Conservation (phyloP, 1,140 invertebrate species). For the Cardiocondyla obscurior region DNA sequence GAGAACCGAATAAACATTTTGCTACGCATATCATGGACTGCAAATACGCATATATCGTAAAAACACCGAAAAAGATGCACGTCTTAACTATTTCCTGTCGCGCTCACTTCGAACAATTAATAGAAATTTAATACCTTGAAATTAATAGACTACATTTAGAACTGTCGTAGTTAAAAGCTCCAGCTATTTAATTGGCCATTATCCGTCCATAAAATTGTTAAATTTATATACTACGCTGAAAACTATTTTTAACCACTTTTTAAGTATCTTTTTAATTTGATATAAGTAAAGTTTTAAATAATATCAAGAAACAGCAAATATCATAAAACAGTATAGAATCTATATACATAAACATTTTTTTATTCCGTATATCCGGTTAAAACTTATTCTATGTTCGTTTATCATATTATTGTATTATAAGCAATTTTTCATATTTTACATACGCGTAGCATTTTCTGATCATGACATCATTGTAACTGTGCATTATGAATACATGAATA, state of each 20-base stretch:
- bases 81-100: not conserved
- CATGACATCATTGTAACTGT: not conserved
- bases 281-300: not conserved
- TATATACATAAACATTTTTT: too few relatives aligned
- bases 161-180: not conserved
- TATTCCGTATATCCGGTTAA: not conserved
- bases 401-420: too few relatives aligned
- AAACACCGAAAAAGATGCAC: not conserved
- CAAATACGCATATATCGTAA: not conserved
- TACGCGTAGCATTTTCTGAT: not conserved
- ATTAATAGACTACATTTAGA: not conserved
- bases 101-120: not conserved
- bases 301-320: too few relatives aligned
- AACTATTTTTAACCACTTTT: not conserved
- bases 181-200: not conserved
- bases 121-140: not conserved
- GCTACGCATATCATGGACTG: not conserved
- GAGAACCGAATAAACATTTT: constrained; percentile 6
- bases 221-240: not conserved
- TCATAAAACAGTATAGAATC: too few relatives aligned
- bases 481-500: not conserved
- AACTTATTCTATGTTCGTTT: not conserved
- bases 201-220: not conserved
- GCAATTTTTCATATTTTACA: not conserved
- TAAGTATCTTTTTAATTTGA: not conserved